Evolutionary conservation across 2,797 vertebrate genomes (phyloP).

Genomic region (Pelochelys cantorii): DNA sequence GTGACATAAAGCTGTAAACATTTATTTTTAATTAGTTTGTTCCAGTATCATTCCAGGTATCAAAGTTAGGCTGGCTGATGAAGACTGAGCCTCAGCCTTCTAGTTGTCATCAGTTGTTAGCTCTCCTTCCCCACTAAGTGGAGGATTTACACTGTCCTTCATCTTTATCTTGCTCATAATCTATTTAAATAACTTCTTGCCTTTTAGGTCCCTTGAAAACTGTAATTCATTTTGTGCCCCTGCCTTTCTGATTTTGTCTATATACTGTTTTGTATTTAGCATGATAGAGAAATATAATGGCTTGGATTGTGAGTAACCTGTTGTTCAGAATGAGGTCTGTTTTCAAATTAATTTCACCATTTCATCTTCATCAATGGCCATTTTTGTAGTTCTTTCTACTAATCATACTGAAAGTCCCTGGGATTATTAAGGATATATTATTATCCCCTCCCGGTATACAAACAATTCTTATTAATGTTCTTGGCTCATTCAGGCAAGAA

Average conservation of each 20-base stretch:
- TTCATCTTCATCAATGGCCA: neutral
- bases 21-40: neutral
- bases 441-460: neutral
- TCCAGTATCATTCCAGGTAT: neutral
- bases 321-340: neutral
- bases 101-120: neutral
- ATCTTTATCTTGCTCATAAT: neutral
- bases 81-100: neutral
- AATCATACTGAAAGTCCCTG: neutral
- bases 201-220: neutral
- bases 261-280: neutral
- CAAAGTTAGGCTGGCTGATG: neutral
- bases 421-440: neutral
- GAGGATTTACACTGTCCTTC: neutral
- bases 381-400: slow-evolving; percentile 8
- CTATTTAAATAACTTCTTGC: neutral
- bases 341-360: neutral
- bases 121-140: neutral
- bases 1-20: neutral
- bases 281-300: neutral
- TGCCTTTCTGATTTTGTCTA: neutral
- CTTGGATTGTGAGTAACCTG: slow-evolving; percentile 10
- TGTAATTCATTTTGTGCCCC: neutral
- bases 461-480: neutral
- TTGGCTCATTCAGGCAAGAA: neutral